These are phyloP conservation scores for Cyanoderma ruficeps DNA, from an alignment of 2,113 vertebrate genomes.

Conservation along the genomic window DNA sequence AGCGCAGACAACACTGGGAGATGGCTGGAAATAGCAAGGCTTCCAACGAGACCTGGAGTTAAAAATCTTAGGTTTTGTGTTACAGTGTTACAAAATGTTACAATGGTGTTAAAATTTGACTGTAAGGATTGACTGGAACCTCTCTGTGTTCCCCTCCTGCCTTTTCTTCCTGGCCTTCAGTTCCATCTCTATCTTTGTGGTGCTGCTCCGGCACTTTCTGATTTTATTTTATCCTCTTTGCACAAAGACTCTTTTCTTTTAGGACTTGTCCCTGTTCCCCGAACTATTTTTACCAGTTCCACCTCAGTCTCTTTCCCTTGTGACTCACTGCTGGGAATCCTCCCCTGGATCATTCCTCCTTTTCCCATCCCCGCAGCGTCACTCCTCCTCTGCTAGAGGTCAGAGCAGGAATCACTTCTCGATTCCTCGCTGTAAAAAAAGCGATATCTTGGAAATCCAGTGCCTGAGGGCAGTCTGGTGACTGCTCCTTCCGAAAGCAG, in stretches of 20 bases:
- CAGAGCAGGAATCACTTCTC: not conserved
- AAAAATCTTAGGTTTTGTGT: not conserved
- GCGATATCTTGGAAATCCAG: not conserved
- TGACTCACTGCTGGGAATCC: conserved; percentile 54
- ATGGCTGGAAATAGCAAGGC: not conserved
- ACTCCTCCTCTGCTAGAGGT: not conserved
- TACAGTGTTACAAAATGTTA: not conserved
- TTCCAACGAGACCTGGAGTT: not conserved
- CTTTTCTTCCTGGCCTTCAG: not conserved
- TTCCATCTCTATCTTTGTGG: not conserved
- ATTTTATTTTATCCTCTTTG: conserved; percentile 13
- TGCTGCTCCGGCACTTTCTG: not conserved
- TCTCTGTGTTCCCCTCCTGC: not conserved
- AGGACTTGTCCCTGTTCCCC: not conserved
- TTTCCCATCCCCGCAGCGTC: not conserved
- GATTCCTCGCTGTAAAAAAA: not conserved
- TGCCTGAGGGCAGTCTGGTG: not conserved
- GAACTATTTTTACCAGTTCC: conserved; percentile 26
- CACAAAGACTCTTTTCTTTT: conserved; percentile 1
- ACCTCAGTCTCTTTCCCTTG: not conserved
- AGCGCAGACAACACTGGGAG: not conserved
- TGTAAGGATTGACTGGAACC: not conserved
- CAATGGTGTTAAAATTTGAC: not conserved
- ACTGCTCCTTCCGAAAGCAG: not conserved
- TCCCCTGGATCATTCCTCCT: not conserved